These are phyloP conservation scores for Zygothrica quintamaculata DNA, from an alignment of 2,888 invertebrate species.

Conservation along the genomic window DNA sequence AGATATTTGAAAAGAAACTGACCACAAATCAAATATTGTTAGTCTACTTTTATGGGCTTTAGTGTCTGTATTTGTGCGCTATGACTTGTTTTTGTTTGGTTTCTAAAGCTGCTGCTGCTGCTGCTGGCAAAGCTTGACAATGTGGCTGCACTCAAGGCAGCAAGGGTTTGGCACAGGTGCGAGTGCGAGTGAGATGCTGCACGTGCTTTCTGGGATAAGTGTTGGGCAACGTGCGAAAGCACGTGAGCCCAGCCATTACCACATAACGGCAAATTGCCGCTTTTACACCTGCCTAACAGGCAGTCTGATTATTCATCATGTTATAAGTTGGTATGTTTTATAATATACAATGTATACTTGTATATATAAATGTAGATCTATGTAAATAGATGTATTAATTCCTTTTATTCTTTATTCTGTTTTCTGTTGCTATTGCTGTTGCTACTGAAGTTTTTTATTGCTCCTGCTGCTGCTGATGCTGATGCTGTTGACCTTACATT, in stretches of 20 bases:
- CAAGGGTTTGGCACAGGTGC: conserved; percentile 43
- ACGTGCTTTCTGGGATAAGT: conserved; percentile 53
- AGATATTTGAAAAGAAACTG: background rate
- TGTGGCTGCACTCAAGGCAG: conserved; percentile 30
- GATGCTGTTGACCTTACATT: conserved; percentile 47
- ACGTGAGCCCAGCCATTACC: conserved; percentile 41
- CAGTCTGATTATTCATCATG: background rate
- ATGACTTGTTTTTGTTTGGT: conserved; percentile 56
- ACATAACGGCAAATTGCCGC: conserved; percentile 38
- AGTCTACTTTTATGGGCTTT: conserved; percentile 40
- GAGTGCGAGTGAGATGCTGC: conserved; percentile 55
- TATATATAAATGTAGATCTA: background rate
- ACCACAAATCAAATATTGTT: conserved; percentile 2
- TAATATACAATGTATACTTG: conserved; percentile 3
- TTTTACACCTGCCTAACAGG: conserved; percentile 26
- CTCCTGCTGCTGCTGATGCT: too few relatives aligned
- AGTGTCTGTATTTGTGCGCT: conserved; percentile 15
- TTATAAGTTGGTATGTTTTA: background rate
- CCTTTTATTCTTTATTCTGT: conserved; percentile 22
- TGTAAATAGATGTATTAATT: conserved; percentile 9
- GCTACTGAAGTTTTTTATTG: too few relatives aligned
- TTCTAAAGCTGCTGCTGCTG: conserved; percentile 53
- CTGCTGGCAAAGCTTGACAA: conserved; percentile 42
- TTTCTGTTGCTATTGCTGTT: conserved; percentile 35
- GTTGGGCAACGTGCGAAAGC: conserved; percentile 52